phyloP scores from a whole-genome alignment of 2,888 invertebrate species.

The Helicoverpa assulta region DNA sequence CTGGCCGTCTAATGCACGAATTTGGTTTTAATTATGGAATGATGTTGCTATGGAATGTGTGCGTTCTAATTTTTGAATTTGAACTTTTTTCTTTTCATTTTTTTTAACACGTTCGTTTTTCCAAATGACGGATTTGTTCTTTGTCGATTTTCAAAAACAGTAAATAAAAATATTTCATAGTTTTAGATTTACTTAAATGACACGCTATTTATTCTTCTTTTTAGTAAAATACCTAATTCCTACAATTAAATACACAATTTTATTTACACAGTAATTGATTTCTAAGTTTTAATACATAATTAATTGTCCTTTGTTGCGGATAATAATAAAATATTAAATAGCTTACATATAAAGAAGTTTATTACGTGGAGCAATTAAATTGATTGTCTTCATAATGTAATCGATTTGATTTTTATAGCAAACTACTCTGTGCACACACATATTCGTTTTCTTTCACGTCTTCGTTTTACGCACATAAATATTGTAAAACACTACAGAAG shows the following conservation, averaged over 20 bases:
- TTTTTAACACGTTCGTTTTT: neutral
- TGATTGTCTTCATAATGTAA: neutral
- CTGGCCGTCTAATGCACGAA: conserved; percentile 85
- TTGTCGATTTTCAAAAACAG: neutral
- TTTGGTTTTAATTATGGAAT: conserved; percentile 84
- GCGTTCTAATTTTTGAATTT: conserved; percentile 37
- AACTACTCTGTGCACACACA: conserved; percentile 26
- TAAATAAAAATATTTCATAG: too few relatives aligned
- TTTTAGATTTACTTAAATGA: too few relatives aligned
- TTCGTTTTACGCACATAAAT: neutral
- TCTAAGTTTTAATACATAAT: conserved; percentile 1
- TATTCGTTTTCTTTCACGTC: too few relatives aligned
- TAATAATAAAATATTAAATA: conserved; percentile 17
- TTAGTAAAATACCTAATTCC: too few relatives aligned
- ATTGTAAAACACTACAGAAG: neutral
- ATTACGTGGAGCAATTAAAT: conserved; percentile 15
- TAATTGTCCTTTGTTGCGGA: neutral
- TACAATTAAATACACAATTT: neutral
- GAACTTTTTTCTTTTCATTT: conserved; percentile 8
- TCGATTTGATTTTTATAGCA: conserved; percentile 14
- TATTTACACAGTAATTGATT: neutral
- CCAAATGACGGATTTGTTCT: neutral
- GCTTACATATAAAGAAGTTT: neutral
- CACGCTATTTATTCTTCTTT: too few relatives aligned
- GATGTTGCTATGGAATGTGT: conserved; percentile 60